Conservation (phyloP, 2,797 vertebrate species). For the Anguilla obscura region DNA sequence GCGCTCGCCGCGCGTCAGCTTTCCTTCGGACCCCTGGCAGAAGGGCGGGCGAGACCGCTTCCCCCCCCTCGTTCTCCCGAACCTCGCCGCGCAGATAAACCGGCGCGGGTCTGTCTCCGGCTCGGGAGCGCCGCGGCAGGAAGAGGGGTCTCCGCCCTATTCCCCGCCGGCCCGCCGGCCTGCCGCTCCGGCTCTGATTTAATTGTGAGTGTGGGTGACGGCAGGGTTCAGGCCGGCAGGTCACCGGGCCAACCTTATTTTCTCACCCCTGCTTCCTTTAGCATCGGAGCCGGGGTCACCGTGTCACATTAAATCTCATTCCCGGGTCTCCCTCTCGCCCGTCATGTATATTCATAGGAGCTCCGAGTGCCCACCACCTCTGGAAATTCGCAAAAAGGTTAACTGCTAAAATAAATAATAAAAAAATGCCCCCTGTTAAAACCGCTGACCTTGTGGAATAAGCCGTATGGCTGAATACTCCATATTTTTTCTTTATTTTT, state of each 20-base stretch:
- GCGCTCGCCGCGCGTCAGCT: constrained; percentile 59
- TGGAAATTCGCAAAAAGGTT: constrained; percentile 81
- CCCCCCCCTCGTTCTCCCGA: background rate
- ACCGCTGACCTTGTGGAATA: constrained; percentile 75
- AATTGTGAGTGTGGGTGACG: constrained; percentile 77
- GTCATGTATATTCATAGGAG: constrained; percentile 81
- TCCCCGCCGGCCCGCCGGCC: constrained; percentile 45
- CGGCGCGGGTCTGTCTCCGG: constrained; percentile 32
- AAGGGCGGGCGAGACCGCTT: constrained; percentile 29
- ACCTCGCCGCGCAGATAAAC: constrained; percentile 46
- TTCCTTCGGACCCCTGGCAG: constrained; percentile 52
- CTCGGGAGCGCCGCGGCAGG: constrained; percentile 49
- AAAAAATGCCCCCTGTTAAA: constrained; percentile 73
- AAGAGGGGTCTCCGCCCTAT: constrained; percentile 47
- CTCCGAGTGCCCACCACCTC: constrained; percentile 73
- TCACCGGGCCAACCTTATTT: constrained; percentile 79
- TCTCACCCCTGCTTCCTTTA: constrained; percentile 72
- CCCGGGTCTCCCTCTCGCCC: constrained; percentile 66
- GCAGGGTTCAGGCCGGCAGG: constrained; percentile 72
- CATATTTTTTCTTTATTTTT: constrained; percentile 47
- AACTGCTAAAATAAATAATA: constrained; percentile 83
- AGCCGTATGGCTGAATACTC: constrained; percentile 61
- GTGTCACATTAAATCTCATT: constrained; percentile 83
- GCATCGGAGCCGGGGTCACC: constrained; percentile 75
- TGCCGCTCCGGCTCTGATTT: constrained; percentile 68